Base-by-base conservation (phyloP, 2,113 vertebrate species). In the Pampusana beccarii region DNA sequence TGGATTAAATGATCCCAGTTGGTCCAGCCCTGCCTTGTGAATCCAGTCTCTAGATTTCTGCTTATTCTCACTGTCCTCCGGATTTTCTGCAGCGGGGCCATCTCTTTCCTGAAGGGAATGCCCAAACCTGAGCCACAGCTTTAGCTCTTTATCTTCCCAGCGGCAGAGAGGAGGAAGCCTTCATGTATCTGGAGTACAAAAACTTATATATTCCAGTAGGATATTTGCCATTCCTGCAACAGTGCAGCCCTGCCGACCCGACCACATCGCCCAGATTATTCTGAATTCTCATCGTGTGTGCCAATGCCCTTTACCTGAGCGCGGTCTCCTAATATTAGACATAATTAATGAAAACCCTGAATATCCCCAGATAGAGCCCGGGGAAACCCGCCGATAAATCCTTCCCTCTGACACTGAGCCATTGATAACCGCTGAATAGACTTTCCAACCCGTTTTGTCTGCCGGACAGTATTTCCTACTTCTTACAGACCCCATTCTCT, bases 191-290 rank as follows among this genome's bases (percentile, higher is more conserved):
- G 0, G 38, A 54, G 54, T 54, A 67, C 28, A 13, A 69, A 61
- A n/a, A n/a, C 19, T 42, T 50, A 11, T 14, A 11, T 8, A 62
- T 61, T 28, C 75, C 54, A 20, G 54, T 2, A 69, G 29, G 46
- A 64, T 1, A 1, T 50, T 5, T 21, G 44, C 20, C 36, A 36
- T 4, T 60, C 64, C 44, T 31, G 29, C 50, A 69, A 10, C 15
- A 4, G 17, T 6, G 14, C 75, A 74, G 53, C 62, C 54, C 54
- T 16, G 38, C n/a, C 0, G 1, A 69, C 56, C n/a, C 2, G 1
- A 87, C 4, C 1, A 4, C 13, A 11, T 21, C 16, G 53, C 36
- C 66, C 40, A 42, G 34, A 44, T 74, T 29, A 61, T n/a, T 64
- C 33, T 31, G 61, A 74, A 80, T 19, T 29, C 57, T 48, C 31